These are phyloP conservation scores for Oopsacas minuta DNA, from an alignment of 37 sponge, comb jelly and placozoan species.

Conservation along the genomic window DNA sequence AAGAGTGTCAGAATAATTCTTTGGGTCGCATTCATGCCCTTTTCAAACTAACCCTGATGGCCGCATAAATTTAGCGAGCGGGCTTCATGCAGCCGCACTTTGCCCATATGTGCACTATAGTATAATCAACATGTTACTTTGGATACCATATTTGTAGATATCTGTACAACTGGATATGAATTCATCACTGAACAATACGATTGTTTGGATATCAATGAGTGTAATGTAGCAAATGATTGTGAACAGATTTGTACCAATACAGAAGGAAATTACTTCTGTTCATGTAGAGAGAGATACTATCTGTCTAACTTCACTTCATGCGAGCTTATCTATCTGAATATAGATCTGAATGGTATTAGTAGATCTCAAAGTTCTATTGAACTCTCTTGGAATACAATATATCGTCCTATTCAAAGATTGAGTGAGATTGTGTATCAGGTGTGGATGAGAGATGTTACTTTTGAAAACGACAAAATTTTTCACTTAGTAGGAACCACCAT, in stretches of 20 bases:
- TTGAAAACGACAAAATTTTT: neutral
- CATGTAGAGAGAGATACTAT: neutral
- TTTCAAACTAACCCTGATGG: no score
- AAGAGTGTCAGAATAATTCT: no score
- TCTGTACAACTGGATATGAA: neutral
- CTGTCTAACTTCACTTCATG: neutral
- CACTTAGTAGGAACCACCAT: neutral
- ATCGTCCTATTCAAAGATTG: neutral
- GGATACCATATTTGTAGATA: neutral
- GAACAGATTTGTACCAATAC: neutral
- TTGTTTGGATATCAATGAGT: neutral
- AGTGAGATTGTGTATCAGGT: neutral
- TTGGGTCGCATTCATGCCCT: no score
- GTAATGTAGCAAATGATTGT: neutral
- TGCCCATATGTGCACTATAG: no score
- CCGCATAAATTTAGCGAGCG: no score
- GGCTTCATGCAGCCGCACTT: no score
- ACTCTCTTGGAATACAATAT: neutral
- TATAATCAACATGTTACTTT: no score
- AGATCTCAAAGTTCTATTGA: neutral
- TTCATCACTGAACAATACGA: neutral
- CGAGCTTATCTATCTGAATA: neutral
- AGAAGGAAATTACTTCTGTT: neutral
- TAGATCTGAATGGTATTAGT: neutral
- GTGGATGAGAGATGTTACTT: neutral